These are phyloP conservation scores for Brachionus koreanus DNA, from an alignment of 1,140 invertebrate genomes.

Conservation along the genomic window DNA sequence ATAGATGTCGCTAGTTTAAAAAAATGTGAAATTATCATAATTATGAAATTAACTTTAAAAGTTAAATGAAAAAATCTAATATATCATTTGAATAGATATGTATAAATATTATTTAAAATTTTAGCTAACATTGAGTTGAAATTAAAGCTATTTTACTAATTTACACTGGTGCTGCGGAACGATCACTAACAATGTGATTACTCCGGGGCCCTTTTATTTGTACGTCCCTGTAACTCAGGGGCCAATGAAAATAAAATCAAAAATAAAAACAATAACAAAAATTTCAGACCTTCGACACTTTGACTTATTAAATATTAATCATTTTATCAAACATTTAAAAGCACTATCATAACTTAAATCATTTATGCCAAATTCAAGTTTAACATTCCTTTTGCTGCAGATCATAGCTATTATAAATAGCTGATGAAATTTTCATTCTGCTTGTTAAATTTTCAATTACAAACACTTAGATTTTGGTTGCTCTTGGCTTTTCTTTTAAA, in stretches of 20 bases:
- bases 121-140: slow-evolving; percentile 30
- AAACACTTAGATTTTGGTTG: too few relatives aligned
- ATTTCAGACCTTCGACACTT: too few relatives aligned
- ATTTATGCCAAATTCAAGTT: too few relatives aligned
- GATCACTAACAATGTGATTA: slow-evolving; percentile 45
- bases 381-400: too few relatives aligned
- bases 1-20: background rate
- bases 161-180: slow-evolving; percentile 40
- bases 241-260: slow-evolving; percentile 10
- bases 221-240: slow-evolving; percentile 39
- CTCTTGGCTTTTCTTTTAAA: too few relatives aligned
- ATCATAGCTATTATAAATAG: too few relatives aligned
- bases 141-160: slow-evolving; percentile 45
- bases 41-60: background rate
- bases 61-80: background rate
- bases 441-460: too few relatives aligned
- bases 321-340: too few relatives aligned
- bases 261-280: background rate
- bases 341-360: too few relatives aligned
- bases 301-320: too few relatives aligned
- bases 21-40: background rate
- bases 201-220: slow-evolving; percentile 45
- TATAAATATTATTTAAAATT: background rate
- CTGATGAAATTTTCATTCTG: too few relatives aligned
- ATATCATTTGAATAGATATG: background rate